Evolutionary conservation across 2,888 invertebrate genomes (phyloP), one percentile per base, ranked within the genome.

Genomic region (Chrysina gloriosa): DNA sequence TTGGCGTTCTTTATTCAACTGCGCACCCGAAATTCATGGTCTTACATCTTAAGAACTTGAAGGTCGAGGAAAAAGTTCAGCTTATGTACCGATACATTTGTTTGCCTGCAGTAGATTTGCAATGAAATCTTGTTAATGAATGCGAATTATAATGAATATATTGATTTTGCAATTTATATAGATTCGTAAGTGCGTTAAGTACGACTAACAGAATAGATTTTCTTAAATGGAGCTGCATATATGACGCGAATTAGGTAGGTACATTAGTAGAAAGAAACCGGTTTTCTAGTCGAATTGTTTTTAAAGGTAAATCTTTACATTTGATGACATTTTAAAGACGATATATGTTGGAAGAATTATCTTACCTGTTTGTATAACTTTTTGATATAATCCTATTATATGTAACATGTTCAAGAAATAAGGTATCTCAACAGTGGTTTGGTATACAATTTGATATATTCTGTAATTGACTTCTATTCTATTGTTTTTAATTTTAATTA

Each of bases 11-110:
- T 64, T 39, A 27, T 25, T 52, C 50, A 64, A 39, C 64, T 64
- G 64, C 64, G 64, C 64, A 64, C 64, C 50, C 52, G 36, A 64
- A 63, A 64, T 64, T 64, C 64, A 48, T 25, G 64, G 48, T 52
- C 52, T 64, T 19, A 27, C 64, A 64, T 64, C 64, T 64, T 50
- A 52, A 50, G 19, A 61, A 52, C 21, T 39, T 52, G 64, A 64
- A 64, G 64, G 64, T 52, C 64, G 39, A 50, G 36, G 36, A 39
- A 16, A 61, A 61, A 56, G 36, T 36, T 45, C 58, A 61, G 58
- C 45, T 61, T 29, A 61, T 42, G 42, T 42, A 45, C 9, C 27
- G 58, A 27, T 61, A 27, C 16, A 42, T 14, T 29, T 16, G 39
- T 61, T 19, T 42, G 42, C 16, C 27, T 61, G 27, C 9, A 25